Conservation (phyloP, 2,797 vertebrate species). For the Eptatretus atami region DNA sequence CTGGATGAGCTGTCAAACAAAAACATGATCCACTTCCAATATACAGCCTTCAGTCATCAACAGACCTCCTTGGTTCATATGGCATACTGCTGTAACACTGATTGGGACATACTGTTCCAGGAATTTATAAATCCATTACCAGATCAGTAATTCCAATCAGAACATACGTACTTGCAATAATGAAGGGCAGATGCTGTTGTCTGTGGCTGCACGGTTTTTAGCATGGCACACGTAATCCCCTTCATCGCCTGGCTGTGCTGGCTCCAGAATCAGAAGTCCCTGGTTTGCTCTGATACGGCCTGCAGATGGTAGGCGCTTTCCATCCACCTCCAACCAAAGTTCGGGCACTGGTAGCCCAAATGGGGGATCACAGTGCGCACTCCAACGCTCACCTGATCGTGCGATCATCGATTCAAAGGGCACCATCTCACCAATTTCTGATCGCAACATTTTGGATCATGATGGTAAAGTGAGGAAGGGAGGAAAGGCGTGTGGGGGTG, state of each 20-base stretch:
- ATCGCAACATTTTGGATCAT: too few relatives aligned
- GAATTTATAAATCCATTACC: background rate
- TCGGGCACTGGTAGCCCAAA: conserved; percentile 28
- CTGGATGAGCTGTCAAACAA: conserved; percentile 27
- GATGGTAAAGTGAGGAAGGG: background rate
- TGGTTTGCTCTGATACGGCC: conserved; percentile 37
- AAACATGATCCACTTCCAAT: too few relatives aligned
- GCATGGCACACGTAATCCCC: conserved; percentile 48
- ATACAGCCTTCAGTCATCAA: too few relatives aligned
- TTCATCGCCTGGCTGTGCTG: conserved; percentile 23
- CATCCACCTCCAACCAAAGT: conserved; percentile 53
- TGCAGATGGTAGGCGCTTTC: conserved; percentile 19
- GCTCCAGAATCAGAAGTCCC: conserved; percentile 33
- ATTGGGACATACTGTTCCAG: background rate
- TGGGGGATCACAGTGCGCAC: conserved; percentile 25
- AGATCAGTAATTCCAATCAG: too few relatives aligned
- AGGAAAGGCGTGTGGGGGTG: background rate
- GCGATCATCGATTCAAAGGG: conserved; percentile 24
- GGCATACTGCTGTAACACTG: background rate
- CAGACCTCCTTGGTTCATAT: too few relatives aligned
- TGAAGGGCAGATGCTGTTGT: conserved; percentile 38
- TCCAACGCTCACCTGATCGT: conserved; percentile 26
- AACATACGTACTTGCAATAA: conserved; percentile 43
- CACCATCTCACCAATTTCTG: conserved; percentile 59
- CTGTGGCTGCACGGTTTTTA: conserved; percentile 41